These are phyloP conservation scores for Penaeus vannamei DNA, from an alignment of 1,140 invertebrate genomes.

Conservation along the genomic window DNA sequence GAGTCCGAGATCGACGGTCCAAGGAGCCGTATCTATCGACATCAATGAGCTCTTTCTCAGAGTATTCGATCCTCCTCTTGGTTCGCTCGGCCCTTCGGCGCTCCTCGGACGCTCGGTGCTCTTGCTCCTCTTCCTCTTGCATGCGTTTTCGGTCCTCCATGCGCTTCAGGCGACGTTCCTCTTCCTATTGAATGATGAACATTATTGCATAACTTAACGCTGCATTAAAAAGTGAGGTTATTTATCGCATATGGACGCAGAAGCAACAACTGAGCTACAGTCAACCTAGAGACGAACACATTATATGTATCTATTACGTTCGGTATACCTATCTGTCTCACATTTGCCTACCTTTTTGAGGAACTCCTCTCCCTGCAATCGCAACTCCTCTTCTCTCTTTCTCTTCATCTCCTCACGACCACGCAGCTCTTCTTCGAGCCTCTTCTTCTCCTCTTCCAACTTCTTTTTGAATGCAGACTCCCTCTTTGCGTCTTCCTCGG, in stretches of 20 bases:
- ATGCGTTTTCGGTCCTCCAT: slow-evolving; percentile 43
- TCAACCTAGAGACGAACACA: background rate
- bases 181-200: slow-evolving; percentile 42
- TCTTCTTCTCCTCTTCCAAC: slow-evolving; percentile 46
- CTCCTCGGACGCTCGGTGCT: slow-evolving; percentile 60
- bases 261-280: too few relatives aligned
- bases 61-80: slow-evolving; percentile 47
- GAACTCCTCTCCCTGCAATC: slow-evolving; percentile 58
- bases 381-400: slow-evolving; percentile 47
- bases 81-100: background rate
- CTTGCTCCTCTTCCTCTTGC: slow-evolving; percentile 60
- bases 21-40: slow-evolving; percentile 43
- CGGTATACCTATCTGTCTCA: background rate
- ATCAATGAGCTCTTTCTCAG: slow-evolving; percentile 52
- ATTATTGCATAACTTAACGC: background rate
- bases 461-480: slow-evolving; percentile 11
- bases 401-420: slow-evolving; percentile 41
- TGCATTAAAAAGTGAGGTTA: too few relatives aligned
- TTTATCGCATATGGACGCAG: too few relatives aligned
- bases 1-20: slow-evolving; percentile 9
- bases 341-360: slow-evolving; percentile 53
- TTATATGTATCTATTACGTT: background rate
- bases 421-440: slow-evolving; percentile 39
- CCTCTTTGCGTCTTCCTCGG: background rate
- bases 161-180: slow-evolving; percentile 53